These are phyloP conservation scores for Armadillidium nasatum DNA, from an alignment of 1,140 invertebrate species.

Conservation along the genomic window DNA sequence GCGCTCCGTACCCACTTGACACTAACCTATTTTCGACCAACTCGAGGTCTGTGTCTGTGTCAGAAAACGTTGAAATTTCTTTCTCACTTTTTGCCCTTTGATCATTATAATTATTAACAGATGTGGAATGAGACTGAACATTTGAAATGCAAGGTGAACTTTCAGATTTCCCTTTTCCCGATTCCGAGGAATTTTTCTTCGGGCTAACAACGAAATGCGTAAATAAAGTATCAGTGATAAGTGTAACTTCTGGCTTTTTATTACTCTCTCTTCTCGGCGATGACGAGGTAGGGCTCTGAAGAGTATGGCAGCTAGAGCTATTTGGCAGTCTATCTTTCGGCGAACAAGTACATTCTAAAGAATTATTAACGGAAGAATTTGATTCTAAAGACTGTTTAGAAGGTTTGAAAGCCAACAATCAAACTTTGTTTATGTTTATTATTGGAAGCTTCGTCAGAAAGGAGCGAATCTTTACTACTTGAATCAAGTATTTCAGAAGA, in stretches of 20 bases:
- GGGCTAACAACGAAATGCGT: conserved; percentile 33
- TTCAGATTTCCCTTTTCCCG: background rate
- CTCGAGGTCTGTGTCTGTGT: conserved; percentile 42
- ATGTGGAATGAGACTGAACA: background rate
- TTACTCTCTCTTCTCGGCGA: background rate
- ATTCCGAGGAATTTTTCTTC: conserved; percentile 1
- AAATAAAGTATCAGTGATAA: conserved; percentile 39
- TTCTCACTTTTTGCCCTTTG: background rate
- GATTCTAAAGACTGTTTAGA: too few relatives aligned
- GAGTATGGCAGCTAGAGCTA: too few relatives aligned
- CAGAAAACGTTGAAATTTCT: background rate
- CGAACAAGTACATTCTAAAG: too few relatives aligned
- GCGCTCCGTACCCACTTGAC: conserved; percentile 35
- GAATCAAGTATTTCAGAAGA: too few relatives aligned
- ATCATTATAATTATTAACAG: background rate
- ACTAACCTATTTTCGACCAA: conserved; percentile 35
- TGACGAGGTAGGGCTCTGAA: too few relatives aligned
- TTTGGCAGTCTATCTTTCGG: too few relatives aligned
- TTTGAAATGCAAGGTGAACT: background rate
- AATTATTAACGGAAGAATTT: too few relatives aligned
- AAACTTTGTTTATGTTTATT: too few relatives aligned
- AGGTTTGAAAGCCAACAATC: too few relatives aligned
- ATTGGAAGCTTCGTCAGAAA: too few relatives aligned
- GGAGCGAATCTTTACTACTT: too few relatives aligned
- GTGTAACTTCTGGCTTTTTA: conserved; percentile 22